Evolutionary conservation across 1,140 invertebrate genomes (phyloP).

Genomic region (Chrysopa pallens): DNA sequence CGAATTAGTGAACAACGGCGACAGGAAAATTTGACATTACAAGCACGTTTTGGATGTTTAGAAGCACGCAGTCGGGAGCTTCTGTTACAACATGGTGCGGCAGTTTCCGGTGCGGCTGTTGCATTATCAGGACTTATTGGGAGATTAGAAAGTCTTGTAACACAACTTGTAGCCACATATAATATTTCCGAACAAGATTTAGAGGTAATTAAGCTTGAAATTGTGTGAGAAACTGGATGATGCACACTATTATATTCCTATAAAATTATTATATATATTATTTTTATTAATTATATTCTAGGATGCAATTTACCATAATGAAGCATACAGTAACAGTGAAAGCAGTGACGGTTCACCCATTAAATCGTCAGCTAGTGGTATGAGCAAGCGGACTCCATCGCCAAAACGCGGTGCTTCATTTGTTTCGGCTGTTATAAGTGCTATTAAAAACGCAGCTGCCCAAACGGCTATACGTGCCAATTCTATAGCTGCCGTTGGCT

Average conservation of each 20-base stretch:
- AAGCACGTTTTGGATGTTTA: conserved; percentile 37
- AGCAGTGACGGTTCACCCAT: conserved; percentile 39
- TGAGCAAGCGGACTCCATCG: conserved; percentile 27
- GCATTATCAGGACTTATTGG: conserved; percentile 49
- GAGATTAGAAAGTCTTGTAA: conserved; percentile 46
- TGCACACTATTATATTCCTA: neutral
- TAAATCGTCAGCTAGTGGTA: conserved; percentile 26
- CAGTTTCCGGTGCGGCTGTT: conserved; percentile 48
- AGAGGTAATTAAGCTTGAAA: conserved; percentile 34
- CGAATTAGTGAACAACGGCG: conserved; percentile 60
- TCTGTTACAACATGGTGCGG: conserved; percentile 46
- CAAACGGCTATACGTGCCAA: conserved; percentile 8
- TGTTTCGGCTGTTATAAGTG: conserved; percentile 44
- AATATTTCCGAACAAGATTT: conserved; percentile 55
- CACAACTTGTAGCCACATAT: conserved; percentile 51
- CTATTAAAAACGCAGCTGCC: conserved; percentile 41
- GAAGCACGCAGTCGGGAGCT: conserved; percentile 43
- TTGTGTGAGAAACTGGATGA: too few relatives aligned
- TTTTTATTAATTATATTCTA: conserved; percentile 19
- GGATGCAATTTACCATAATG: conserved; percentile 58
- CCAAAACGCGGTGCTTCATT: conserved; percentile 41
- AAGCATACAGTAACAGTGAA: conserved; percentile 43
- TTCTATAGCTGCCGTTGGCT: too few relatives aligned
- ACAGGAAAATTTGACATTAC: conserved; percentile 47
- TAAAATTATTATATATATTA: neutral